Conservation (phyloP, 2,113 vertebrate genomes). For the Clarias magur region DNA sequence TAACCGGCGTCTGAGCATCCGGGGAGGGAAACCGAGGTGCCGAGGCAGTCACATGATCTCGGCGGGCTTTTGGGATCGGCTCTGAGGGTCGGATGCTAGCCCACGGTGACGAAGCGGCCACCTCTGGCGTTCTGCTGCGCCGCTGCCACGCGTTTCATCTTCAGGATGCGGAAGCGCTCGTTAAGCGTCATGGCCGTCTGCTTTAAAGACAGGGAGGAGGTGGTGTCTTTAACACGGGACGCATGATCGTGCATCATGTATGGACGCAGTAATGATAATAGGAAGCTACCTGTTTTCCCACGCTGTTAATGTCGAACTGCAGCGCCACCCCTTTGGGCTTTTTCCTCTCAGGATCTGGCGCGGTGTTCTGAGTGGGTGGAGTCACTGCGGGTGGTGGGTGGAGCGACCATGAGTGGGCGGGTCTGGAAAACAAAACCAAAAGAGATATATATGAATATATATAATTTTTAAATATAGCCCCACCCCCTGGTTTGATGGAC, state of each 20-base stretch:
- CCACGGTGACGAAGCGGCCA: conserved; percentile 91
- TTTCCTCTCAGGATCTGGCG: conserved; percentile 80
- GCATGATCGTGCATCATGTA: too few relatives aligned
- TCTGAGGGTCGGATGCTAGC: conserved; percentile 52
- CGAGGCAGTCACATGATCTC: conserved; percentile 14
- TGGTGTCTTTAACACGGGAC: not conserved
- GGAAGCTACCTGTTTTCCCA: conserved; percentile 86
- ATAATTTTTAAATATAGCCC: not conserved
- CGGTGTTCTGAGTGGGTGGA: conserved; percentile 73
- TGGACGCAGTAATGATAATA: too few relatives aligned
- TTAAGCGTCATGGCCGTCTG: conserved; percentile 94
- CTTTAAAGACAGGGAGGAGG: conserved; percentile 7
- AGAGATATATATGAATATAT: not conserved
- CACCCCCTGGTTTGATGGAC: not conserved
- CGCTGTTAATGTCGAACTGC: conserved; percentile 96
- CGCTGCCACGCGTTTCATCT: conserved; percentile 80
- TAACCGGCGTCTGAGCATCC: conserved; percentile 4
- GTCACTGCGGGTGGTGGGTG: conserved; percentile 76
- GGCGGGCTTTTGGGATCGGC: not conserved
- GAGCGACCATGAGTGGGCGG: conserved; percentile 82
- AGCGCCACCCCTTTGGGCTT: conserved; percentile 91
- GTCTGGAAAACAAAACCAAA: conserved; percentile 65
- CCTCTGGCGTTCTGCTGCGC: conserved; percentile 76
- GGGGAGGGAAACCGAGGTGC: not conserved
- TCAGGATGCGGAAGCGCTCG: conserved; percentile 92